phyloP scores from a whole-genome alignment of 92 coral and sea anemone species.

The Paragorgia papillata region DNA sequence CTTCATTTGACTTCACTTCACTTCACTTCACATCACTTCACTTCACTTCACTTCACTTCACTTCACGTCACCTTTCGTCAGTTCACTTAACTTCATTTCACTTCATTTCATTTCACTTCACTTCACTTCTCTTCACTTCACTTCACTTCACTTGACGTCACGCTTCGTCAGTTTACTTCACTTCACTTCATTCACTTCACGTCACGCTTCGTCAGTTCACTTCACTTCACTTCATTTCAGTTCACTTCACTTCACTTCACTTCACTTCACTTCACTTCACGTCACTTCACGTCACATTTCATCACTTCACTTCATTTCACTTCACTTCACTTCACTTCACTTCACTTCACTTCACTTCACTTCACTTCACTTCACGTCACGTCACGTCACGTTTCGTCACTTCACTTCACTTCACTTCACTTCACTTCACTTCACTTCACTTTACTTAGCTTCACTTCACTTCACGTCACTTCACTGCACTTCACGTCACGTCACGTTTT shows the following conservation, averaged over 20 bases:
- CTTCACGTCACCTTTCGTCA: too few relatives aligned
- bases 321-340: constrained; percentile 23
- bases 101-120: not conserved
- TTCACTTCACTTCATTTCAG: not conserved
- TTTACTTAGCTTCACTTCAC: not conserved
- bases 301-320: constrained; percentile 13
- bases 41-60: too few relatives aligned
- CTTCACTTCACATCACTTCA: too few relatives aligned
- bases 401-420: constrained; percentile 3
- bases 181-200: too few relatives aligned
- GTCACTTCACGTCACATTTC: not conserved
- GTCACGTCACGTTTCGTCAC: not conserved
- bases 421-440: not conserved
- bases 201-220: too few relatives aligned
- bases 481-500: not conserved
- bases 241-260: not conserved
- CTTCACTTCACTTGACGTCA: not conserved
- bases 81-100: too few relatives aligned
- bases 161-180: not conserved
- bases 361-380: not conserved
- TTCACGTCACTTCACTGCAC: not conserved
- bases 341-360: not conserved
- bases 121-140: not conserved
- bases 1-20: not conserved
- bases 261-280: not conserved